Conservation (phyloP, 2,113 vertebrate genomes). For the Lagenorhynchus albirostris region DNA sequence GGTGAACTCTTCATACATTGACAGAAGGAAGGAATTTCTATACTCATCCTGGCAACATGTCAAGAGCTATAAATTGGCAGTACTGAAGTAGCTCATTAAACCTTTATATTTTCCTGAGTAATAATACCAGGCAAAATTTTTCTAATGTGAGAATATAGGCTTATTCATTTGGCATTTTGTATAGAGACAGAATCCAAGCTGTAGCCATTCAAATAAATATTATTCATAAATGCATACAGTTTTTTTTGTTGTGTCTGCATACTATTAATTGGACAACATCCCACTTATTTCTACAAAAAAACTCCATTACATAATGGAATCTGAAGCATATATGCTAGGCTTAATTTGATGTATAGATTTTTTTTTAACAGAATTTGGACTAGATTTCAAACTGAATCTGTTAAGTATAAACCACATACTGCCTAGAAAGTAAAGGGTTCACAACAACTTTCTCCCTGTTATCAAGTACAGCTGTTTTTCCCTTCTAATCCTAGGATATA, state of each 20-base stretch:
- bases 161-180: not conserved
- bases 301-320: not conserved
- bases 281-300: not conserved
- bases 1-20: conserved; percentile 17
- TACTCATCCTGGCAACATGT: not conserved
- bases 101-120: not conserved
- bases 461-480: not conserved
- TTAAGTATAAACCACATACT: not conserved
- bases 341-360: not conserved
- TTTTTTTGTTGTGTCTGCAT: not conserved
- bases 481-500: not conserved
- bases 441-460: not conserved
- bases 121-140: not conserved
- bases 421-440: not conserved
- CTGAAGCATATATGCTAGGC: not conserved
- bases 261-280: not conserved
- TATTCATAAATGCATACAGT: not conserved
- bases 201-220: not conserved
- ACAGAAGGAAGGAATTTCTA: conserved; percentile 25
- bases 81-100: not conserved
- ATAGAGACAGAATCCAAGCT: not conserved
- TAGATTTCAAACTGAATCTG: not conserved
- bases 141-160: not conserved
- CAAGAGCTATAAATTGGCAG: conserved; percentile 1
- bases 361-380: not conserved